Evolutionary conservation across 2,888 invertebrate species (phyloP).

Genomic region (Caenorhabditis angaria): DNA sequence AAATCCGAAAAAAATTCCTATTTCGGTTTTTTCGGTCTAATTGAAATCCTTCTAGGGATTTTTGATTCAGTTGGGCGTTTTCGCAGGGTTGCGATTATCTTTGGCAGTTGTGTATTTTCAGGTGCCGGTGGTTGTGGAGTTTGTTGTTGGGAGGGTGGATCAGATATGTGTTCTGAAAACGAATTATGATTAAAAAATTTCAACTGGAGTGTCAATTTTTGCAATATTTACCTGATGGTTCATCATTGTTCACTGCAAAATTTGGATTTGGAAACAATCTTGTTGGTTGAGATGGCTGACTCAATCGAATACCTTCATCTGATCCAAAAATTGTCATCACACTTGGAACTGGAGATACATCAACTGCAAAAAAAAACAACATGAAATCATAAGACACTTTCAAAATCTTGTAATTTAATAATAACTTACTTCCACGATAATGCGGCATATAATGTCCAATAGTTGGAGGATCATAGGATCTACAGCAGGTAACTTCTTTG

Average conservation of each 20-base stretch:
- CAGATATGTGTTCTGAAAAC: neutral
- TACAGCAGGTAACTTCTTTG: constrained; percentile 63
- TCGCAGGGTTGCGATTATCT: neutral
- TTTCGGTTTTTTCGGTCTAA: neutral
- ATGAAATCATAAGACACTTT: constrained; percentile 6
- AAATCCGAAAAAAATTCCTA: too few species aligned
- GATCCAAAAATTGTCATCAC: constrained; percentile 67
- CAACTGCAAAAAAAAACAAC: constrained; percentile 14
- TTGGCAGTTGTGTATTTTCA: neutral
- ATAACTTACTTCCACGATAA: constrained; percentile 15
- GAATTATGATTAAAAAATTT: too few species aligned
- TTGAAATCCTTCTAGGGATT: neutral
- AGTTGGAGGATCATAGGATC: constrained; percentile 54
- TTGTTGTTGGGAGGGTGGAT: neutral
- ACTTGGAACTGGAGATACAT: constrained; percentile 30
- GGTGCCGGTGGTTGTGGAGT: neutral
- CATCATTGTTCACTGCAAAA: neutral
- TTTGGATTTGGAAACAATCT: neutral
- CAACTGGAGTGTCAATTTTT: too few species aligned
- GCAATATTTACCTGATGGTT: neutral
- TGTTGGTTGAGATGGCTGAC: neutral
- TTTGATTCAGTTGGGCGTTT: neutral
- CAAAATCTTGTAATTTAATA: neutral
- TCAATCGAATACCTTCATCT: constrained; percentile 56
- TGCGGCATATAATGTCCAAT: constrained; percentile 46